Percentiles rank a stretch among this genome's conserved stretches.
Conservation (phyloP, 1,140 invertebrate species). For the Panonychus citri region DNA sequence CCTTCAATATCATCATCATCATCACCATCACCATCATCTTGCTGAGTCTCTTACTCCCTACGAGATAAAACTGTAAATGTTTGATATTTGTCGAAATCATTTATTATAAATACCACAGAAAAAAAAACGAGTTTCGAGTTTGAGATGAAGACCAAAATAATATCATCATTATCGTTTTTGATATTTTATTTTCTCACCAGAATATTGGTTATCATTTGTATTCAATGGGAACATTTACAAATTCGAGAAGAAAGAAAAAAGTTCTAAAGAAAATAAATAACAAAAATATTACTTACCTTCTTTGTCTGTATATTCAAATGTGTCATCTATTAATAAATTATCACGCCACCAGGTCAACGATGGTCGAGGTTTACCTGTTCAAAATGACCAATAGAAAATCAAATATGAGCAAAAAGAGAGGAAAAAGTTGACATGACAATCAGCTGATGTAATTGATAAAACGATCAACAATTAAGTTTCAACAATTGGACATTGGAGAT, state of each 20-base stretch:
- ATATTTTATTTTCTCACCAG: no score
- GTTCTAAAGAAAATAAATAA: no score
- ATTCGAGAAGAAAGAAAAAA: no score
- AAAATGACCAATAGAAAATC: neutral
- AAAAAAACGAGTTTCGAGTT: neutral
- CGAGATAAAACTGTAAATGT: no score
- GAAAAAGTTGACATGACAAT: neutral
- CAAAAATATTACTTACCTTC: conserved; percentile 12
- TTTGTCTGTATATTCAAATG: conserved; percentile 22
- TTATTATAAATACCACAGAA: neutral
- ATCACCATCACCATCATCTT: no score
- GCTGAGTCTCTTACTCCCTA: no score
- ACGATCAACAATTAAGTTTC: neutral
- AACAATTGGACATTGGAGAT: neutral
- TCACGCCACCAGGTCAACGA: conserved; percentile 63
- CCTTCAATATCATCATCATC: no score
- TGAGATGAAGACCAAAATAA: no score
- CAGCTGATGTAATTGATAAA: neutral
- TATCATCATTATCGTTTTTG: no score
- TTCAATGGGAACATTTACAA: no score
- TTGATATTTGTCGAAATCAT: neutral
- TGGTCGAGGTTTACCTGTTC: conserved; percentile 49
- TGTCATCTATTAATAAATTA: conserved; percentile 41
- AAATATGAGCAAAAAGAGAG: neutral
- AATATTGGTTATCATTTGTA: no score